Conservation (phyloP, 2,113 vertebrate genomes). For the Actinemys pallida region DNA sequence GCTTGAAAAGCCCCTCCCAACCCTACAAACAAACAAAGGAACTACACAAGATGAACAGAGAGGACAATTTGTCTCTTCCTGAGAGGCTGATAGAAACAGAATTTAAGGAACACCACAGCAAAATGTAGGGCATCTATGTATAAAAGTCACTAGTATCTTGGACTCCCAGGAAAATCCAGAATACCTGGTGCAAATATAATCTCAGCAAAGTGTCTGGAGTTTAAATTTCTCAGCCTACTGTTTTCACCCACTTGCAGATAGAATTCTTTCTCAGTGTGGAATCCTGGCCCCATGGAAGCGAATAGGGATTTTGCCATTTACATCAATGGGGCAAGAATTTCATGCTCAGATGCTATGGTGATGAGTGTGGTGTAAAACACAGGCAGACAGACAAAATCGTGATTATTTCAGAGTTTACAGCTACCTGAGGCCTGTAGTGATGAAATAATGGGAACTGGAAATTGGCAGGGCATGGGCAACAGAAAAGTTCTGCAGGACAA, state of each 20-base stretch:
- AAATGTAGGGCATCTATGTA: not conserved
- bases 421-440: not conserved
- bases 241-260: not conserved
- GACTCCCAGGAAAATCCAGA: not conserved
- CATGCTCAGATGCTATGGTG: not conserved
- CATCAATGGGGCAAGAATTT: not conserved
- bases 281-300: not conserved
- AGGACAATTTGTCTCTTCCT: not conserved
- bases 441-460: not conserved
- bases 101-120: not conserved
- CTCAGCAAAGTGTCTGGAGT: not conserved
- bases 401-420: constrained; percentile 6
- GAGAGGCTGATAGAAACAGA: not conserved
- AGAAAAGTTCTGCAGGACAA: not conserved
- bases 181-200: not conserved
- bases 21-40: not conserved
- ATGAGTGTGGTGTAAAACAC: not conserved
- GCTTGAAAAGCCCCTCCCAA: not conserved
- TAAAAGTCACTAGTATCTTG: not conserved
- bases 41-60: not conserved
- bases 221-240: not conserved
- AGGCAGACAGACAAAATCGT: not conserved
- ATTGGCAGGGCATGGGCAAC: constrained; percentile 2
- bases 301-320: not conserved
- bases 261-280: not conserved